Evolutionary conservation across 2,888 invertebrate genomes (phyloP), one percentile per base, ranked within the genome.

Genomic region (Beris morrisii): DNA sequence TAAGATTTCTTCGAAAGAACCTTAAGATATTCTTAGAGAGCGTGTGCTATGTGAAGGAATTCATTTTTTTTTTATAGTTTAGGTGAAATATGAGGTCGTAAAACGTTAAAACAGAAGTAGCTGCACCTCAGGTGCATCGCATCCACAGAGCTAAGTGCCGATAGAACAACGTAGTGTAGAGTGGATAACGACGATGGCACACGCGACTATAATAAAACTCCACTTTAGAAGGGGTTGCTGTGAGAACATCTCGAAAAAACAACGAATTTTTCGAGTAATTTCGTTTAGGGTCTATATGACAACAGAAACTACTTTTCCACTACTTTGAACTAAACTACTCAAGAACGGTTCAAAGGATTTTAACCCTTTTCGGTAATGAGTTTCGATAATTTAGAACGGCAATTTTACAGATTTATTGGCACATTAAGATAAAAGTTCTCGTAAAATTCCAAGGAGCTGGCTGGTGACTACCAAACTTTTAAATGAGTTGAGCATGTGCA

Each of bases 371-470:
- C 38, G 61, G 52, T 54, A 64, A 64, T 64, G 53, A 64, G 54
- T 64, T 55, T 55, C 30, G 44, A 55, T 56, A 65, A 65, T 65
- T 56, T 52, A 46, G 56, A 61, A 52, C 30, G 50, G 57, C 43
- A 52, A 57, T 57, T 50, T 65, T 56, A 44, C 45, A 52, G 57
- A 65, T 65, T 65, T 65, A 65, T 65, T 65, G 58, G 56, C 65
- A 44, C 65, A 65, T 65, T 65, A 65, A 65, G 65, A 65, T 65
- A 65, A 65, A 55, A 64, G 22, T 61, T 32, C 38, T 15, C 52
- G 38, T 61, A 61, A 61, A 61, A 38, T 22, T 12, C 22, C 52
- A 22, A 50, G 46, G 30, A 50, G 13, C 43, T 22, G 30, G 38
- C 50, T 44, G 31, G 50, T 30, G 31, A 45, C 30, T 31, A 22